Evolutionary conservation across 2,113 vertebrate species (phyloP).

Genomic region (Thomomys bottae): DNA sequence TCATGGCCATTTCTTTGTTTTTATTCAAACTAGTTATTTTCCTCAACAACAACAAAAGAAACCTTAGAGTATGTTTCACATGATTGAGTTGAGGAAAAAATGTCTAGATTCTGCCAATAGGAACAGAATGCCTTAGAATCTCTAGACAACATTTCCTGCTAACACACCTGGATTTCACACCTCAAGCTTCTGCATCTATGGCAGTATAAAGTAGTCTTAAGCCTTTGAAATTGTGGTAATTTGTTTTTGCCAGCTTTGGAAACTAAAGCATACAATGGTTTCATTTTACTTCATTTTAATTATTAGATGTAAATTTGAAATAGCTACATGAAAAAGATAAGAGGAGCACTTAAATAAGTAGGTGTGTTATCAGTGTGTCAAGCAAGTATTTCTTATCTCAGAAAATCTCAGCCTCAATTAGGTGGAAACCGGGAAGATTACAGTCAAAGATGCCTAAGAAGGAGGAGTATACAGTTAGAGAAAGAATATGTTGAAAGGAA

Average conservation of each 20-base stretch:
- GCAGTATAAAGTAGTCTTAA: not conserved
- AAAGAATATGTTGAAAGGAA: conserved; percentile 14
- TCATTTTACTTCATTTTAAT: conserved; percentile 10
- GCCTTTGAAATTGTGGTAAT: no score
- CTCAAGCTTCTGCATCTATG: no score
- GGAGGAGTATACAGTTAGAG: not conserved
- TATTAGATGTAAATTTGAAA: not conserved
- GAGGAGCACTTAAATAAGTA: not conserved
- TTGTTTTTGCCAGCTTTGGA: not conserved
- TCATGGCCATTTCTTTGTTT: no score
- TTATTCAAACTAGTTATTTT: no score
- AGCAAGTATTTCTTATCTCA: not conserved
- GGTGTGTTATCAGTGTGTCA: not conserved
- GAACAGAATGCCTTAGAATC: no score
- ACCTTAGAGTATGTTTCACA: no score
- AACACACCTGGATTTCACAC: no score
- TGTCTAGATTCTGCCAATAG: no score
- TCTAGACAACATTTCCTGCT: no score
- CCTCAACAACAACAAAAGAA: no score
- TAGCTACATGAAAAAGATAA: not conserved
- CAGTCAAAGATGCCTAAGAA: not conserved
- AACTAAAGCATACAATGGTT: not conserved
- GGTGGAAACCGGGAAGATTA: not conserved
- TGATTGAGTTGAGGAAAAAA: no score
- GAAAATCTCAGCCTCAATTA: not conserved